Conservation (phyloP, 1,140 invertebrate species). For the Manduca sexta region DNA sequence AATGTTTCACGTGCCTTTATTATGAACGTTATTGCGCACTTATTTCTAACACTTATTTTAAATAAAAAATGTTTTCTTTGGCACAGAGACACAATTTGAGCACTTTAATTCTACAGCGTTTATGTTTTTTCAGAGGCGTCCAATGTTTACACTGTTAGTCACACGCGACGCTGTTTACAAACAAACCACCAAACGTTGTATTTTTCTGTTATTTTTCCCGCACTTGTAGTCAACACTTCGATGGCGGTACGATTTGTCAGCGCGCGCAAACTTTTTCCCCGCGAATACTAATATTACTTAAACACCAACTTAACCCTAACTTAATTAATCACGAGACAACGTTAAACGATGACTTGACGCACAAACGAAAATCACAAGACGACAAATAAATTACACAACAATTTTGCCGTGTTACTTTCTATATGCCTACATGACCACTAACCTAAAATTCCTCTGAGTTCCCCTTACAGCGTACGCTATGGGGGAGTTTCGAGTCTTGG, state of each 20-base stretch:
- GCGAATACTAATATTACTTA: conserved; percentile 8
- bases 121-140: not conserved
- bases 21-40: conserved; percentile 23
- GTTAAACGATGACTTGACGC: conserved; percentile 67
- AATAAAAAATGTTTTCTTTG: not conserved
- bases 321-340: conserved; percentile 45
- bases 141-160: conserved; percentile 37
- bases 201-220: conserved; percentile 27
- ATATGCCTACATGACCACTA: conserved; percentile 74
- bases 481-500: conserved; percentile 48
- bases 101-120: too few relatives aligned
- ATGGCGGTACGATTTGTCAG: conserved; percentile 1
- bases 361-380: conserved; percentile 70
- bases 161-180: conserved; percentile 64
- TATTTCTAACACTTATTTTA: conserved; percentile 10
- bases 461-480: conserved; percentile 61
- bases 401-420: conserved; percentile 71
- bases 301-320: conserved; percentile 15
- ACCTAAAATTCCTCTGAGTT: conserved; percentile 65
- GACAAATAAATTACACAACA: conserved; percentile 73
- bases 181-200: conserved; percentile 41
- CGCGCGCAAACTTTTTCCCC: conserved; percentile 6
- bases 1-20: conserved; percentile 9
- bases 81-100: not conserved
- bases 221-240: not conserved